These are phyloP conservation scores for Rhinopomastus cyanomelas DNA, from an alignment of 2,113 vertebrate genomes.

Conservation along the genomic window DNA sequence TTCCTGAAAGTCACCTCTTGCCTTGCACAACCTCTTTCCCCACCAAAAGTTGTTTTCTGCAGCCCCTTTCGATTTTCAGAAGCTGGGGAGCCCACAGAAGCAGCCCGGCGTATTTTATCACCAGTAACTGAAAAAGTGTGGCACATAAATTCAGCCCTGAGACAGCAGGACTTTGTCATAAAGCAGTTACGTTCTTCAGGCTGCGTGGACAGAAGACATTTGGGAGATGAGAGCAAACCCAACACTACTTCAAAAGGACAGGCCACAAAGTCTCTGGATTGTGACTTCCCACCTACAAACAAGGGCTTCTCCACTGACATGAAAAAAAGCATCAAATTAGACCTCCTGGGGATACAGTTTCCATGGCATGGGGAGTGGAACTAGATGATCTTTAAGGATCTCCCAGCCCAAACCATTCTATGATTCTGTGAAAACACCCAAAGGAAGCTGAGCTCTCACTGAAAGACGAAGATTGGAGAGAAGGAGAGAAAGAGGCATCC, in stretches of 20 bases:
- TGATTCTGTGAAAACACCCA: not conserved
- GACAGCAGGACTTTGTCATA: not conserved
- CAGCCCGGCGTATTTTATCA: not conserved
- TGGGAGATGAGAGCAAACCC: not conserved
- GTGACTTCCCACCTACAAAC: not conserved
- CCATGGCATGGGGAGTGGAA: not conserved
- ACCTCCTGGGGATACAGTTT: not conserved
- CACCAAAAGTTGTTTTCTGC: not conserved
- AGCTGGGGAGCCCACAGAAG: not conserved
- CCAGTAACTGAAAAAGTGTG: not conserved
- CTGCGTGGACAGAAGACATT: accelerated
- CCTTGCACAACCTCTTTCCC: not conserved
- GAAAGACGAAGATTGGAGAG: not conserved
- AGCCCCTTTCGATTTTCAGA: not conserved
- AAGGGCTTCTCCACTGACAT: not conserved
- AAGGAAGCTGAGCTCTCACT: not conserved
- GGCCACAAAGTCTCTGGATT: not conserved
- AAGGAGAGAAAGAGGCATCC: not conserved
- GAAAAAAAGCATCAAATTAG: not conserved
- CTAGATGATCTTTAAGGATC: not conserved
- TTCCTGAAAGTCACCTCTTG: not conserved
- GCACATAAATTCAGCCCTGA: not conserved
- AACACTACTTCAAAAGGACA: not conserved
- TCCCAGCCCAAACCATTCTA: no score
- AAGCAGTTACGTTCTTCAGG: not conserved